Evolutionary conservation across 2,797 vertebrate genomes (phyloP).

Genomic region (Sebastes ruberrimus): DNA sequence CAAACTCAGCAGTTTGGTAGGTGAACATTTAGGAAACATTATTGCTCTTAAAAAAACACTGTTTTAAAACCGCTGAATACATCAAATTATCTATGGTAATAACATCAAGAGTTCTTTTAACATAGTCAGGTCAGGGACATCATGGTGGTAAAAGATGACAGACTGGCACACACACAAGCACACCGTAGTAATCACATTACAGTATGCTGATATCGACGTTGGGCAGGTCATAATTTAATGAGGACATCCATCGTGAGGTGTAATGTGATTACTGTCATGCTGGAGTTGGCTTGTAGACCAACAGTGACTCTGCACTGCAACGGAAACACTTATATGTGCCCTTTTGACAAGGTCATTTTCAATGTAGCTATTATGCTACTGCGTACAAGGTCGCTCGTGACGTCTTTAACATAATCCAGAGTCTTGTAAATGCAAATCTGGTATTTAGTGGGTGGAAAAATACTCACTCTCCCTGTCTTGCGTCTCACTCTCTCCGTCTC

Average conservation of each 20-base stretch:
- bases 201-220: constrained; percentile 51
- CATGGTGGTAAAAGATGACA: constrained; percentile 11
- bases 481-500: constrained; percentile 71
- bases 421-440: background rate
- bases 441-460: background rate
- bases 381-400: constrained; percentile 13
- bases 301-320: constrained; percentile 26
- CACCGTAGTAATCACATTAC: constrained; percentile 58
- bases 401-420: background rate
- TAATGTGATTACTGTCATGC: constrained; percentile 68
- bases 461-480: constrained; percentile 81
- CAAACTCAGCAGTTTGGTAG: background rate
- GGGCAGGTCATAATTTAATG: constrained; percentile 69
- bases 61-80: background rate
- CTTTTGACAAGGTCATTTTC: constrained; percentile 30
- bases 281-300: constrained; percentile 47
- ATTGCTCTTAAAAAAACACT: background rate
- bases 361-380: background rate
- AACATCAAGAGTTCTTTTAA: background rate
- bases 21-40: background rate
- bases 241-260: constrained; percentile 50
- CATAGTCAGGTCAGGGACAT: background rate
- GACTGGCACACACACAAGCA: background rate
- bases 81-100: background rate
- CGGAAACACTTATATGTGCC: background rate